Evolutionary conservation across 2,888 invertebrate species (phyloP).

Genomic region (Pyrrhopygopsis socrates): DNA sequence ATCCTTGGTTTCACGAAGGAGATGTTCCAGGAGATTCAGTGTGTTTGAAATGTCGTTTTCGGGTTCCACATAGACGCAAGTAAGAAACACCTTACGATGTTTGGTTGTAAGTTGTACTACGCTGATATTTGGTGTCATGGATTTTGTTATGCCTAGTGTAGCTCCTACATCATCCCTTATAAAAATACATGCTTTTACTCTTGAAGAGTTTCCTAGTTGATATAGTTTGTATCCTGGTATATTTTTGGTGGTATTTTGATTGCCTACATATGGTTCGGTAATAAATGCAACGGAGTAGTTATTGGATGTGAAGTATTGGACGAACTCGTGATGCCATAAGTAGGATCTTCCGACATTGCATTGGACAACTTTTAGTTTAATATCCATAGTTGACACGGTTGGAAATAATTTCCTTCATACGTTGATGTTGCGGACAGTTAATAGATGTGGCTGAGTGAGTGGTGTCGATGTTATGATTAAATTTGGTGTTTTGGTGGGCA

Average conservation of each 20-base stretch:
- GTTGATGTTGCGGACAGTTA: background rate
- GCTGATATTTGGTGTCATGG: slow-evolving; percentile 38
- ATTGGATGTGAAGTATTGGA: background rate
- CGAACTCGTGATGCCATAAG: background rate
- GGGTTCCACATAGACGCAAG: background rate
- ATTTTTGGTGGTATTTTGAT: background rate
- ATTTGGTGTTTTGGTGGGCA: background rate
- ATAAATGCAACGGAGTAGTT: background rate
- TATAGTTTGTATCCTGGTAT: background rate
- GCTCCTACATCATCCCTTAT: background rate
- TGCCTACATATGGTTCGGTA: background rate
- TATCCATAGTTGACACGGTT: background rate
- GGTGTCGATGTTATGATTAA: background rate
- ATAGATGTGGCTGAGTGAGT: background rate
- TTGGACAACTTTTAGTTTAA: background rate
- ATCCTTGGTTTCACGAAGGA: background rate
- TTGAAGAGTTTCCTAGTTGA: background rate
- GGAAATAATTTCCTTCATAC: background rate
- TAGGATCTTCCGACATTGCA: background rate
- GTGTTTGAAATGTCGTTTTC: background rate
- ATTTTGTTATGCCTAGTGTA: background rate
- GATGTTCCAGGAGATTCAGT: background rate
- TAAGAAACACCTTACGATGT: background rate
- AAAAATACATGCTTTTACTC: background rate
- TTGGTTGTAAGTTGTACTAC: background rate